Conservation (phyloP, 2,113 vertebrate genomes). For the Aegithalos caudatus region DNA sequence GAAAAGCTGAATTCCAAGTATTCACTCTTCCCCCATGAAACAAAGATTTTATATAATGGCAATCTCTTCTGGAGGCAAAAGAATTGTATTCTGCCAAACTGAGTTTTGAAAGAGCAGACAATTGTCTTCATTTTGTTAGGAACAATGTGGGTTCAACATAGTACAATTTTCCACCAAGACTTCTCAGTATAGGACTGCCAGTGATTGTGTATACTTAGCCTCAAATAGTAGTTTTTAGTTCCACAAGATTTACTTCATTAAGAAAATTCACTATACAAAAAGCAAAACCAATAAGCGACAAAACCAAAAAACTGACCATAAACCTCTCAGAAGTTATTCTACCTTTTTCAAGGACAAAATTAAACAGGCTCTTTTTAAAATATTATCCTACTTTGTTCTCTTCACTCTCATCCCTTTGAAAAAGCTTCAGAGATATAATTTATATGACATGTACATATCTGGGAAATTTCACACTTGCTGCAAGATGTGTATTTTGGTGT, state of each 20-base stretch:
- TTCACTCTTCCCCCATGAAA: not conserved
- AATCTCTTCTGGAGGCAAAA: slow-evolving; percentile 29
- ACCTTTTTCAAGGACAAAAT: not conserved
- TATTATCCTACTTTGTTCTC: not conserved
- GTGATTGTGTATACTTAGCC: not conserved
- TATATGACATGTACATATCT: not conserved
- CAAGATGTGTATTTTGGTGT: slow-evolving; percentile 1
- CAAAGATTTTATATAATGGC: not conserved
- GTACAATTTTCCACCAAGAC: not conserved
- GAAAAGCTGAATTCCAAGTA: slow-evolving; percentile 34
- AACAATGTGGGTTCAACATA: not conserved
- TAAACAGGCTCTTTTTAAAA: not conserved
- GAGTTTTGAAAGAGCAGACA: slow-evolving; percentile 42
- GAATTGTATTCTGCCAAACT: not conserved
- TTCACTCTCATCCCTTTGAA: not conserved
- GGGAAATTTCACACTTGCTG: not conserved
- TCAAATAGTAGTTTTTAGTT: not conserved
- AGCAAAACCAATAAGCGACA: not conserved
- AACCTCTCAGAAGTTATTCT: not conserved
- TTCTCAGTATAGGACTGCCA: not conserved
- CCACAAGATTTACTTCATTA: not conserved
- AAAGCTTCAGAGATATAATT: not conserved
- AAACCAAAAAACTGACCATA: not conserved
- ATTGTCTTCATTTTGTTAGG: slow-evolving; percentile 26
- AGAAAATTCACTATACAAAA: not conserved